These are phyloP conservation scores for Pemphigus obesinymphae DNA, from an alignment of 1,140 invertebrate species.

Conservation along the genomic window DNA sequence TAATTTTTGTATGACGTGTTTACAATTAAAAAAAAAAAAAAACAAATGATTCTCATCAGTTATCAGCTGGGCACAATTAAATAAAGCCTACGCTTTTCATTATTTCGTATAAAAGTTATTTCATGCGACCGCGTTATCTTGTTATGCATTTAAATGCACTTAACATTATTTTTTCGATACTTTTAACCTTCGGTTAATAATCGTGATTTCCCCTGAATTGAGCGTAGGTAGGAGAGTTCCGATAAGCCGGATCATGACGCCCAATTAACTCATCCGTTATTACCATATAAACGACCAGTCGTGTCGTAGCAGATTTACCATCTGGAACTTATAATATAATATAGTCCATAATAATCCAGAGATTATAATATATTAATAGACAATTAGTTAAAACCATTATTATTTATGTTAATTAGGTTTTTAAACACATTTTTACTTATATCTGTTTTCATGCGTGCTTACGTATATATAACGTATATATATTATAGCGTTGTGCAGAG, in stretches of 20 bases:
- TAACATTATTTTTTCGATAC: not conserved
- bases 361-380: not conserved
- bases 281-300: not conserved
- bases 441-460: too few species aligned
- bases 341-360: not conserved
- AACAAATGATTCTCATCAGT: not conserved
- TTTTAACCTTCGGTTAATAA: slow-evolving; percentile 4
- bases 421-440: too few species aligned
- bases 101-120: not conserved
- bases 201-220: too few species aligned
- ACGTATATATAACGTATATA: too few species aligned
- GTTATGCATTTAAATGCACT: not conserved
- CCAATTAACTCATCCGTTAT: not conserved
- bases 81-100: not conserved
- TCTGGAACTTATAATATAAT: slow-evolving; percentile 1
- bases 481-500: too few species aligned
- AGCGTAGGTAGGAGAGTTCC: too few species aligned
- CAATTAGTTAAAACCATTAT: not conserved
- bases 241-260: not conserved
- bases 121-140: not conserved
- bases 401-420: too few species aligned
- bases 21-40: not conserved
- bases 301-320: not conserved
- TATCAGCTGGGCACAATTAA: too few species aligned
- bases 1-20: not conserved